Percentiles rank a stretch among this genome's conserved stretches.
phyloP scores from a whole-genome alignment of 2,113 vertebrate species.

The Naja naja region DNA sequence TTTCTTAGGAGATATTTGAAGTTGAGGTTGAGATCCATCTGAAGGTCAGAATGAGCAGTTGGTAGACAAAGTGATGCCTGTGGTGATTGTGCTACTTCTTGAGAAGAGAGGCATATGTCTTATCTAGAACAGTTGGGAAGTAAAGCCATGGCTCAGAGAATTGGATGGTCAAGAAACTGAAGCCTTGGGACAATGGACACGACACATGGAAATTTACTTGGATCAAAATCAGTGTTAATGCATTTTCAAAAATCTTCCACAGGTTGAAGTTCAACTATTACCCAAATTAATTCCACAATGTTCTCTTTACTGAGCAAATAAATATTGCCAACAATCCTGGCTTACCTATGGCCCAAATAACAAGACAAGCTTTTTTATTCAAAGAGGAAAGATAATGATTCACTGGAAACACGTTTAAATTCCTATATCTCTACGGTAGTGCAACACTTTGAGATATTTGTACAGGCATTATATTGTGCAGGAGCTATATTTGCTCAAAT shows the following conservation, averaged over 20 bases:
- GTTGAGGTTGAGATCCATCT: background rate
- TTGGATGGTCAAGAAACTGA: background rate
- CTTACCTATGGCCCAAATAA: background rate
- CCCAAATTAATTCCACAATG: background rate
- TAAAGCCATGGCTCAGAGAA: background rate
- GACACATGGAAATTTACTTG: background rate
- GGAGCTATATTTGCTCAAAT: background rate
- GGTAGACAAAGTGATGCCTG: background rate
- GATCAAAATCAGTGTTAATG: background rate
- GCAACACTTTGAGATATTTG: background rate
- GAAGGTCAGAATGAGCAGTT: background rate
- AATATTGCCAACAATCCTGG: background rate
- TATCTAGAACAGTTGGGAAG: background rate
- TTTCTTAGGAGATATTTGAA: background rate
- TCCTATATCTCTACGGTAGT: background rate
- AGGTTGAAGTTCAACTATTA: background rate
- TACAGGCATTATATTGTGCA: background rate
- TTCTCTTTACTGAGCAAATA: background rate
- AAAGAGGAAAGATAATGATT: background rate
- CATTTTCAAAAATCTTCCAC: background rate
- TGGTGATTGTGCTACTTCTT: background rate
- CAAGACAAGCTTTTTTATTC: background rate
- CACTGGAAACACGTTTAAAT: background rate
- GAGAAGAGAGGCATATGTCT: background rate
- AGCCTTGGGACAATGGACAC: background rate